phyloP scores from a whole-genome alignment of 2,113 vertebrate species.

The Bubo scandiacus region DNA sequence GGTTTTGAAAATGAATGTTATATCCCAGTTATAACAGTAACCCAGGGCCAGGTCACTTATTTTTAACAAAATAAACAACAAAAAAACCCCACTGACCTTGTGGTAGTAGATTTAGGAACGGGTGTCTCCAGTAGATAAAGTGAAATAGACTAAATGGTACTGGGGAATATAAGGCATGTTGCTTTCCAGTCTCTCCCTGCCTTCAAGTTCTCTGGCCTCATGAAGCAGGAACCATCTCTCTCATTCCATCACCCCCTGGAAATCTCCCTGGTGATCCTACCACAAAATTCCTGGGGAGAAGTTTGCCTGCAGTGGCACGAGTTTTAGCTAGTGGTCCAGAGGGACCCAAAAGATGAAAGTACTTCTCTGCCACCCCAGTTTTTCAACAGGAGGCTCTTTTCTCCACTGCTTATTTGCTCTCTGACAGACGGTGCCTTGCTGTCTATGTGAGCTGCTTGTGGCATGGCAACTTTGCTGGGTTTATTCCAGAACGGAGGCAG shows the following conservation, averaged over 20 bases:
- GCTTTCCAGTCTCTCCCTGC: not conserved
- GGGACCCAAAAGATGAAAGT: not conserved
- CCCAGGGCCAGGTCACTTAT: not conserved
- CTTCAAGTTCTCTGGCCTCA: not conserved
- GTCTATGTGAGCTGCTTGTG: not conserved
- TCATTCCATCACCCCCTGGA: not conserved
- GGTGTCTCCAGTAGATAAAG: not conserved
- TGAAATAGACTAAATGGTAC: not conserved
- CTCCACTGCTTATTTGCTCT: not conserved
- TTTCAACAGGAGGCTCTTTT: not conserved
- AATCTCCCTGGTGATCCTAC: not conserved
- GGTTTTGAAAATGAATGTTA: not conserved
- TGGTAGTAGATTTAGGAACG: not conserved
- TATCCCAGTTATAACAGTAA: not conserved
- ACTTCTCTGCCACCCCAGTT: not conserved
- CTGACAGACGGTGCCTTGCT: accelerated
- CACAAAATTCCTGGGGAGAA: not conserved
- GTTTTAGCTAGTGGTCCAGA: not conserved
- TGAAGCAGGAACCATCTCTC: not conserved
- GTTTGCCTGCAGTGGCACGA: not conserved
- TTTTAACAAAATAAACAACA: not conserved
- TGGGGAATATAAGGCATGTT: not conserved
- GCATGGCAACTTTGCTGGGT: not conserved
- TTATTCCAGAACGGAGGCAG: not conserved
- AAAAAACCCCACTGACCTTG: not conserved